These are phyloP conservation scores for Hofmannophila pseudospretella DNA, from an alignment of 2,888 invertebrate genomes.

Conservation along the genomic window DNA sequence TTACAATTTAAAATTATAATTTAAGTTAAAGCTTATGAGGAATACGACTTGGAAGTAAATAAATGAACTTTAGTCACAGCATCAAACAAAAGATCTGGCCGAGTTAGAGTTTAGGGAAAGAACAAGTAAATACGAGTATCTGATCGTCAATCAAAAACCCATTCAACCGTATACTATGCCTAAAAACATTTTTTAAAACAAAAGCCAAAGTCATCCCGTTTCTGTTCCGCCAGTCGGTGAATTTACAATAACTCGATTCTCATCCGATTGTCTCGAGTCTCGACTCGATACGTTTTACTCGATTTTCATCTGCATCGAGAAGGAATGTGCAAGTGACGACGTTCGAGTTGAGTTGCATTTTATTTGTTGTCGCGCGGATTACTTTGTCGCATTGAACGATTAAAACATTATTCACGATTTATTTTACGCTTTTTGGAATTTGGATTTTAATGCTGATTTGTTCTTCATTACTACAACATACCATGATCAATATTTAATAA, in stretches of 20 bases:
- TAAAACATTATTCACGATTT: too few relatives aligned
- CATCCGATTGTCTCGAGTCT: slow-evolving; percentile 40
- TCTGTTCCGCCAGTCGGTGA: slow-evolving; percentile 26
- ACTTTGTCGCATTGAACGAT: slow-evolving; percentile 2
- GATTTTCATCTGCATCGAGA: slow-evolving; percentile 42
- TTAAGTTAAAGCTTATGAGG: too few relatives aligned
- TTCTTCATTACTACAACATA: too few relatives aligned
- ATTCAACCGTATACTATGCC: slow-evolving; percentile 1
- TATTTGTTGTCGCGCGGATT: neutral
- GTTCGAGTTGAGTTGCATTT: slow-evolving; percentile 4
- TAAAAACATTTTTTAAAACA: neutral
- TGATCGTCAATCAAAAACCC: slow-evolving; percentile 7
- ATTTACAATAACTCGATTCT: slow-evolving; percentile 32
- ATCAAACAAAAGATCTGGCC: too few relatives aligned
- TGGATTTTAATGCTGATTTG: too few relatives aligned
- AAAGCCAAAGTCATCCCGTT: slow-evolving; percentile 1
- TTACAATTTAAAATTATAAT: too few relatives aligned
- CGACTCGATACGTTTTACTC: slow-evolving; percentile 30
- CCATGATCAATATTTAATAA: too few relatives aligned
- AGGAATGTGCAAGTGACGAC: slow-evolving; percentile 21
- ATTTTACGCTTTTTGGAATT: too few relatives aligned
- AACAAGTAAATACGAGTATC: slow-evolving; percentile 3
- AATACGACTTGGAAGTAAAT: too few relatives aligned
- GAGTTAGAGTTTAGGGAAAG: neutral
- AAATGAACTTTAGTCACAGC: too few relatives aligned